Conservation (phyloP, 2,888 invertebrate genomes). For the Corbicula japonica region DNA sequence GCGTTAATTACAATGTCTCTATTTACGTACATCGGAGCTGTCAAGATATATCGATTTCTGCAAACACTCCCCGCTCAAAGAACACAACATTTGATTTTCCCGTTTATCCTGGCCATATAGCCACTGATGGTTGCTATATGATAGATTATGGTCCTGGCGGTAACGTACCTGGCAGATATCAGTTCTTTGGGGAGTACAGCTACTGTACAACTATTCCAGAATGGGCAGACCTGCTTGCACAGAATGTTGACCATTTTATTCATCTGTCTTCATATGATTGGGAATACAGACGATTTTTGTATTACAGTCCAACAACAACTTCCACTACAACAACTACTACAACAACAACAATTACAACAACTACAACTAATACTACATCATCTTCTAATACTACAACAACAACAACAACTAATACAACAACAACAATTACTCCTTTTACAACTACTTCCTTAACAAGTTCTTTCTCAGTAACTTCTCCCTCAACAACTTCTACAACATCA, state of each 20-base stretch:
- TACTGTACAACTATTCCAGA: constrained; percentile 53
- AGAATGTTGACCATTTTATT: constrained; percentile 19
- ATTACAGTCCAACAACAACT: not conserved
- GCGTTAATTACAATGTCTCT: not conserved
- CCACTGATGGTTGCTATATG: constrained; percentile 68
- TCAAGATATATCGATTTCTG: constrained; percentile 52
- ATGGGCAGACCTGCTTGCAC: constrained; percentile 38
- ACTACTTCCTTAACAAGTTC: not conserved
- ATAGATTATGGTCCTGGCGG: constrained; percentile 61
- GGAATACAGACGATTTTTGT: constrained; percentile 15
- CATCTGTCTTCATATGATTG: constrained; percentile 35
- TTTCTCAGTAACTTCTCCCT: not conserved
- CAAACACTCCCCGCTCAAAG: constrained; percentile 54
- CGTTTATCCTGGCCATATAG: constrained; percentile 63
- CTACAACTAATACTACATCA: constrained; percentile 7
- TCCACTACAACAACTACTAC: constrained; percentile 7
- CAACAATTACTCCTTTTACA: not conserved
- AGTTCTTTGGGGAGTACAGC: constrained; percentile 57
- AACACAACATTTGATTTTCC: constrained; percentile 63
- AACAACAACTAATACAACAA: not conserved
- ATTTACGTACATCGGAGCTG: constrained; percentile 57
- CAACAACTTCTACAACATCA: not conserved
- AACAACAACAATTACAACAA: not conserved
- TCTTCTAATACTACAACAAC: too few species aligned
- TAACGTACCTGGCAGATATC: constrained; percentile 49